Base-by-base conservation (phyloP, 1,140 invertebrate genomes). In the Macrosteles quadrilineatus region DNA sequence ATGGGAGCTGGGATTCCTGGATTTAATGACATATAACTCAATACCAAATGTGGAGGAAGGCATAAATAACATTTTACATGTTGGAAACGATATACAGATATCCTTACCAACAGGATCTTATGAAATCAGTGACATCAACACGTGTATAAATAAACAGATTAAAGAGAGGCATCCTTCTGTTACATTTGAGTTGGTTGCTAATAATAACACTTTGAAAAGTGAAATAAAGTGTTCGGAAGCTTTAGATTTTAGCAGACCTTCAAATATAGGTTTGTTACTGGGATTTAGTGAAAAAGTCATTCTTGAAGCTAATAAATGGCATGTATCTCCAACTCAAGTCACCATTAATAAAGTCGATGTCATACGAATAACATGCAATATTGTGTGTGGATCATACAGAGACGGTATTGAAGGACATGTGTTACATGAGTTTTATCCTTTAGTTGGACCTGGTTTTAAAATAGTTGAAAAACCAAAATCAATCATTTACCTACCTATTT, bases 361-460 rank as follows among this genome's bases (percentile, higher is more conserved):
- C 25, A 64, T 73, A 31, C 57, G 53, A 57, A 53, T 73, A 11
- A 50, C 68, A 27, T 73, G 65, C 29, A 73, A 71, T 66, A 21
- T 73, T 32, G 65, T 69, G 2, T 21, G 32, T 4, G 75, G 76
- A 32, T 73, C 75, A 12, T 80, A 75, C 64, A 75, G 69, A 14
- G 78, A 80, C 73, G 72, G 71, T 21, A 30, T 62, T 47, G 47
- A 62, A 47, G 71, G 72, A 9, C 78, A 79, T 71, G 76, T 71
- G 27, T 67, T 80, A 64, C 75, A 80, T 66, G 71, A 76, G 68
- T 80, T 80, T 73, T 76, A 73, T 43, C 71, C 75, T 50, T 40
- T 2, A n/a, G 72, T 77, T 0, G 72, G 68, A 32, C 74, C 73
- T 2, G 74, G 76, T 36, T 78, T 74, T 73, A 76, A 77, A 57